These are phyloP conservation scores for Bradypodion pumilum DNA, from an alignment of 2,797 vertebrate species.

Conservation along the genomic window DNA sequence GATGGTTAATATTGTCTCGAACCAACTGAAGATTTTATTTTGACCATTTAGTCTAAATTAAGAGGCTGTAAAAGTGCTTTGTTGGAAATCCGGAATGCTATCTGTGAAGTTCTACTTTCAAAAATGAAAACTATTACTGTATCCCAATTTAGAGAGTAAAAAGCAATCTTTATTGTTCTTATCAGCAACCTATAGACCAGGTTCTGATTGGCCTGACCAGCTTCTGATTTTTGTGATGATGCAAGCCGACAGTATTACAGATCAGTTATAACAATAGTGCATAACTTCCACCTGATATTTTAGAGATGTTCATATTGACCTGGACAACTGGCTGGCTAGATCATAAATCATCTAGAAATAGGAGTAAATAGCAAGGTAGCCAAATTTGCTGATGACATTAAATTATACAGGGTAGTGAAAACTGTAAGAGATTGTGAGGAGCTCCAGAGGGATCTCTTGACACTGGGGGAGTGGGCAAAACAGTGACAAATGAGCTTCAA, in stretches of 20 bases:
- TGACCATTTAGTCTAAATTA: conserved; percentile 14
- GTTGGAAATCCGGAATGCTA: background rate
- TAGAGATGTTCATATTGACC: too few species aligned
- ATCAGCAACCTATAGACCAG: background rate
- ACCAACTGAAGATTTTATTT: background rate
- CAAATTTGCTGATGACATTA: too few species aligned
- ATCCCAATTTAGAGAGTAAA: background rate
- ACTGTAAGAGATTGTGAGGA: too few species aligned
- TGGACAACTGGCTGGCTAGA: too few species aligned
- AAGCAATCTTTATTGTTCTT: background rate
- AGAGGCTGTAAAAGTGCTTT: conserved; percentile 3
- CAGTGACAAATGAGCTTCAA: too few species aligned
- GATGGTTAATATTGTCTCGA: conserved; percentile 9
- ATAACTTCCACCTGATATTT: background rate
- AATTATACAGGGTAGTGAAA: too few species aligned
- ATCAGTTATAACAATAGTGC: background rate
- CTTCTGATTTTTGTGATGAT: background rate
- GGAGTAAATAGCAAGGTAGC: too few species aligned
- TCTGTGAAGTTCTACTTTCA: background rate
- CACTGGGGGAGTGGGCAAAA: too few species aligned
- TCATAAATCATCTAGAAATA: too few species aligned
- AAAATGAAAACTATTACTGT: background rate
- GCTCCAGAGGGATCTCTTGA: too few species aligned
- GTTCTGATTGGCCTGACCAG: background rate
- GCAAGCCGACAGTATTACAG: background rate